phyloP scores from a whole-genome alignment of 2,113 vertebrate species.

The Cyprinodon brontotheroides region DNA sequence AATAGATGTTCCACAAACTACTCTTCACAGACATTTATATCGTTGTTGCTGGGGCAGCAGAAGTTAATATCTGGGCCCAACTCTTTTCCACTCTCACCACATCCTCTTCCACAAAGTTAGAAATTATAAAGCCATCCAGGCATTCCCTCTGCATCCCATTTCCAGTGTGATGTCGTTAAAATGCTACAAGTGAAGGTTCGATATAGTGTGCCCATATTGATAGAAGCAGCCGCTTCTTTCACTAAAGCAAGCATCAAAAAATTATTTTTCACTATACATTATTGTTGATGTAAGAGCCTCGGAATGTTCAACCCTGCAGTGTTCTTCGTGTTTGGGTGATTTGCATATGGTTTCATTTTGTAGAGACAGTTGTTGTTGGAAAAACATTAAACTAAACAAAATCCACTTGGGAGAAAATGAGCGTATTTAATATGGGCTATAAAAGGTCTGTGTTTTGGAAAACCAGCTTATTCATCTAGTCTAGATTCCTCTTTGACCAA shows the following conservation, averaged over 20 bases:
- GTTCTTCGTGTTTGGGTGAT: constrained; percentile 34
- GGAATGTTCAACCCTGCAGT: constrained; percentile 33
- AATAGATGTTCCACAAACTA: neutral
- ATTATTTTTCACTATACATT: constrained; percentile 49
- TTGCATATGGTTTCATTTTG: constrained; percentile 50
- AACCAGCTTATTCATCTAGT: constrained; percentile 5
- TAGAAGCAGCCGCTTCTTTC: too few species aligned
- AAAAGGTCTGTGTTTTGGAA: constrained; percentile 38
- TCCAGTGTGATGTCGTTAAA: too few species aligned
- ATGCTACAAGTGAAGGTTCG: constrained; percentile 56
- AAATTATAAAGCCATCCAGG: too few species aligned
- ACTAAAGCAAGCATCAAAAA: constrained; percentile 50
- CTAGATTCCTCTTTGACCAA: constrained; percentile 15
- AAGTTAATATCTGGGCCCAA: too few species aligned
- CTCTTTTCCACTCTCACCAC: too few species aligned
- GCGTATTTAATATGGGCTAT: constrained; percentile 33
- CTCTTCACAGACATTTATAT: too few species aligned
- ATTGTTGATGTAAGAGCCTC: constrained; percentile 25
- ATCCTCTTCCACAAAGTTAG: too few species aligned
- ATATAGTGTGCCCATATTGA: too few species aligned
- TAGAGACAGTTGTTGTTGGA: constrained; percentile 41
- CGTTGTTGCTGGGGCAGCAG: too few species aligned
- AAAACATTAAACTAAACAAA: constrained; percentile 41
- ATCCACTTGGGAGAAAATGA: constrained; percentile 37
- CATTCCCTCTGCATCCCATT: too few species aligned